Conservation (phyloP, 53 echinoderm and acorn worm species). For the Astropecten irregularis region DNA sequence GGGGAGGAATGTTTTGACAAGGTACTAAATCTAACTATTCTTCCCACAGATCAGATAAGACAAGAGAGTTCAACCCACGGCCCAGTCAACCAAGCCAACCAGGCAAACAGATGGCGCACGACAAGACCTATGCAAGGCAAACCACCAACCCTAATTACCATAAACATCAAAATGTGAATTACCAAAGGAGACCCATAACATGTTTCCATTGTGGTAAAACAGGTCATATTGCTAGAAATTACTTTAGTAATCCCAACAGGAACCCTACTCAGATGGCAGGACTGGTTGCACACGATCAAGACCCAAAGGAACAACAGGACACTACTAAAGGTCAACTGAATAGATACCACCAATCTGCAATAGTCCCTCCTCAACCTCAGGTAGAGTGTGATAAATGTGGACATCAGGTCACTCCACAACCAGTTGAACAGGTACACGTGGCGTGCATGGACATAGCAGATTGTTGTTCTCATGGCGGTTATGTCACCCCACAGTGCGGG, state of each 20-base stretch:
- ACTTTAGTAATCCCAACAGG: neutral
- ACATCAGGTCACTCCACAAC: neutral
- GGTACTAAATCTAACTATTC: neutral
- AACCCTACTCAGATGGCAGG: neutral
- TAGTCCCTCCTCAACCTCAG: neutral
- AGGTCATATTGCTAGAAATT: constrained; percentile 28
- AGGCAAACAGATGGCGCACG: neutral
- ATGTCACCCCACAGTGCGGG: constrained; percentile 23
- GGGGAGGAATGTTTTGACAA: constrained; percentile 21
- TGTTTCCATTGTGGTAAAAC: constrained; percentile 30
- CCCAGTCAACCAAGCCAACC: neutral
- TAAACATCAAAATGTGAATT: neutral
- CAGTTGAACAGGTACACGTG: neutral
- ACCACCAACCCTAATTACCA: neutral
- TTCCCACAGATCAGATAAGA: constrained; percentile 5
- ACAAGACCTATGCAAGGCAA: neutral
- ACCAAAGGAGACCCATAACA: neutral
- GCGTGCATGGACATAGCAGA: neutral
- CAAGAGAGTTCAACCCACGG: neutral
- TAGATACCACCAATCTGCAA: neutral
- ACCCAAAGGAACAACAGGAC: neutral
- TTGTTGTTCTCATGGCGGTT: constrained; percentile 12
- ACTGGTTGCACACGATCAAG: neutral
- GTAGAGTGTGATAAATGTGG: neutral
- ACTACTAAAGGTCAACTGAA: neutral